Percentiles rank a stretch among this genome's conserved stretches.
These are phyloP conservation scores for rabbit (Oryctolagus cuniculus) DNA, from an alignment of 2,113 vertebrate genomes.

Conservation along the genomic window DNA sequence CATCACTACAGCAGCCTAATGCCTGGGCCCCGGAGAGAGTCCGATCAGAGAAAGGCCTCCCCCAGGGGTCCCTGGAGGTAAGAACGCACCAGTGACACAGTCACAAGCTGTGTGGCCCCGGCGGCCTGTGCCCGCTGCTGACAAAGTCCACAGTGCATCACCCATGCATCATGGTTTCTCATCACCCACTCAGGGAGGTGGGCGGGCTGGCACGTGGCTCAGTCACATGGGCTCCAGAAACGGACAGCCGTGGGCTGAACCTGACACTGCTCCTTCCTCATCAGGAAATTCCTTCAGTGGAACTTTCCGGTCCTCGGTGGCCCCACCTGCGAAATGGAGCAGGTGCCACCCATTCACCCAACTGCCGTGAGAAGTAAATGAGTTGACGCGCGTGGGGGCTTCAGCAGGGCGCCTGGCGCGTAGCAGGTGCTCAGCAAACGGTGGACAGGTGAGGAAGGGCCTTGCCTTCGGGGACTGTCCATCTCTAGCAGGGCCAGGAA, in stretches of 20 bases:
- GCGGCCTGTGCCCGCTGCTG: not conserved
- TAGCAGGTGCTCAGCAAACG: not conserved
- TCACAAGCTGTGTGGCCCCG: not conserved
- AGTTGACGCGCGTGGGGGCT: accelerated
- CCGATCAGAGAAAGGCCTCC: slow-evolving; percentile 15
- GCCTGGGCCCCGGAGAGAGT: not conserved
- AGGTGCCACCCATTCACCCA: not conserved
- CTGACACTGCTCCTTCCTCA: not conserved
- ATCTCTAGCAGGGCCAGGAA: not conserved
- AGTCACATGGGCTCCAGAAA: not conserved
- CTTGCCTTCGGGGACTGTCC: not conserved
- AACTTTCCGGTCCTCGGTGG: not conserved
- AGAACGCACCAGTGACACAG: not conserved
- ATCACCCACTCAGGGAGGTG: not conserved
- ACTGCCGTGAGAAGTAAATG: not conserved
- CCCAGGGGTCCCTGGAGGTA: not conserved
- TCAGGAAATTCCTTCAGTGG: not conserved
- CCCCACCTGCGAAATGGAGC: not conserved
- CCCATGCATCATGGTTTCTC: not conserved
- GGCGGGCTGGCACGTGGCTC: not conserved
- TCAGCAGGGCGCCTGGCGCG: not conserved
- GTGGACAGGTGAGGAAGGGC: not conserved
- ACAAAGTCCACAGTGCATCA: not conserved
- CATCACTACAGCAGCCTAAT: not conserved
- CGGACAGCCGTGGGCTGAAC: not conserved